phyloP scores from a whole-genome alignment of 2,888 invertebrate species.

The Eristalis pertinax region DNA sequence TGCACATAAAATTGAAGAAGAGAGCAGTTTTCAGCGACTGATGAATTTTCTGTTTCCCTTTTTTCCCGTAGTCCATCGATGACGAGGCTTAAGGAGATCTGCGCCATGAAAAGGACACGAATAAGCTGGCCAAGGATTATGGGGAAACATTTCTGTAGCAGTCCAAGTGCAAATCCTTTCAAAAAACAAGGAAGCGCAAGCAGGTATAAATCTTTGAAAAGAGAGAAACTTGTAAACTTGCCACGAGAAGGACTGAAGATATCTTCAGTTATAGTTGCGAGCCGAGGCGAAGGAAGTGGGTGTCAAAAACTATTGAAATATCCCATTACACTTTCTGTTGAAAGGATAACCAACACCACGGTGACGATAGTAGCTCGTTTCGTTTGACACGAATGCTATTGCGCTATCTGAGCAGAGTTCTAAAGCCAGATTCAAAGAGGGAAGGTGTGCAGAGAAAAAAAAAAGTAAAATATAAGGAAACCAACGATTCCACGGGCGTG shows the following conservation, averaged over 20 bases:
- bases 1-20: constrained; percentile 35
- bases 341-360: constrained; percentile 60
- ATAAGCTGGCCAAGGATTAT: constrained; percentile 65
- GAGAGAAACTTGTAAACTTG: constrained; percentile 51
- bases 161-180: constrained; percentile 60
- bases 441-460: constrained; percentile 30
- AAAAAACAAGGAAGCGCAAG: constrained; percentile 59
- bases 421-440: constrained; percentile 38
- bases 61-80: neutral
- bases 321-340: constrained; percentile 65
- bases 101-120: constrained; percentile 38
- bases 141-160: constrained; percentile 49
- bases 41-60: constrained; percentile 10
- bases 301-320: constrained; percentile 63
- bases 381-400: constrained; percentile 58
- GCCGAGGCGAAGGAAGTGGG: constrained; percentile 8
- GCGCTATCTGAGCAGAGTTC: constrained; percentile 23
- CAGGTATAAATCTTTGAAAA: constrained; percentile 61
- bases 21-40: constrained; percentile 55
- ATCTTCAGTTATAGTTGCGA: constrained; percentile 17
- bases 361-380: constrained; percentile 56
- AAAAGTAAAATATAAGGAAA: neutral
- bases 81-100: constrained; percentile 3
- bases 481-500: constrained; percentile 16
- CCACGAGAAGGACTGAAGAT: constrained; percentile 49